Conservation (phyloP, 2,888 invertebrate genomes). For the Brassicogethes aeneus region DNA sequence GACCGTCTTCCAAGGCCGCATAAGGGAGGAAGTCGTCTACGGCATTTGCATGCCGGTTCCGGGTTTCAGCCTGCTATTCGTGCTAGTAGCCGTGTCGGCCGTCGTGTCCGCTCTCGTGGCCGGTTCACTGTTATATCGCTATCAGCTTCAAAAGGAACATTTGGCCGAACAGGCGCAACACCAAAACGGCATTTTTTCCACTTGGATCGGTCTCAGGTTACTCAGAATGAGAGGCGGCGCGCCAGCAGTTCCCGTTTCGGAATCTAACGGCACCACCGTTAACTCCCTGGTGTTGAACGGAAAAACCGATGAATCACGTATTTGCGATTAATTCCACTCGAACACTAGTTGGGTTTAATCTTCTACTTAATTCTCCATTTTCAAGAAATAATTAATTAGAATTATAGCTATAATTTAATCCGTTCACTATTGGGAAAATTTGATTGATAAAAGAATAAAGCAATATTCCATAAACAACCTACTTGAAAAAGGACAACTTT, state of each 20-base stretch:
- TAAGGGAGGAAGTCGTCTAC: slow-evolving; percentile 82
- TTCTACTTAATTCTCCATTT: no score
- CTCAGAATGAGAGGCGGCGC: slow-evolving; percentile 41
- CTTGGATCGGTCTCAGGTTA: slow-evolving; percentile 61
- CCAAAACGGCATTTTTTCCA: slow-evolving; percentile 55
- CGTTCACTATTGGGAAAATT: no score
- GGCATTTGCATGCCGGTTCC: slow-evolving; percentile 87
- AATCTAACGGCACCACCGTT: slow-evolving; percentile 21
- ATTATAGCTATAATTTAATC: no score
- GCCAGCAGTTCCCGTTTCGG: slow-evolving; percentile 20
- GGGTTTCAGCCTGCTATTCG: slow-evolving; percentile 81
- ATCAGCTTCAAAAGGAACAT: slow-evolving; percentile 67
- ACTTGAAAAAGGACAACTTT: no score
- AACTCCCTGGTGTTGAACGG: slow-evolving; percentile 17
- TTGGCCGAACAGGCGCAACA: slow-evolving; percentile 44
- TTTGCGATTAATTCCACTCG: slow-evolving; percentile 6
- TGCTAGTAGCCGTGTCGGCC: slow-evolving; percentile 77
- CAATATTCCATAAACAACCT: no score
- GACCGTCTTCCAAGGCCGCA: slow-evolving; percentile 80
- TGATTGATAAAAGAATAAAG: no score
- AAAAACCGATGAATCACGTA: slow-evolving; percentile 20
- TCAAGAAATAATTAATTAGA: no score
- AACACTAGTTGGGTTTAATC: no score
- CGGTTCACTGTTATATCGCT: slow-evolving; percentile 43
- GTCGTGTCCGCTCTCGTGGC: slow-evolving; percentile 82